Conservation (phyloP, 2,113 vertebrate species). For the Vireo altiloquus region DNA sequence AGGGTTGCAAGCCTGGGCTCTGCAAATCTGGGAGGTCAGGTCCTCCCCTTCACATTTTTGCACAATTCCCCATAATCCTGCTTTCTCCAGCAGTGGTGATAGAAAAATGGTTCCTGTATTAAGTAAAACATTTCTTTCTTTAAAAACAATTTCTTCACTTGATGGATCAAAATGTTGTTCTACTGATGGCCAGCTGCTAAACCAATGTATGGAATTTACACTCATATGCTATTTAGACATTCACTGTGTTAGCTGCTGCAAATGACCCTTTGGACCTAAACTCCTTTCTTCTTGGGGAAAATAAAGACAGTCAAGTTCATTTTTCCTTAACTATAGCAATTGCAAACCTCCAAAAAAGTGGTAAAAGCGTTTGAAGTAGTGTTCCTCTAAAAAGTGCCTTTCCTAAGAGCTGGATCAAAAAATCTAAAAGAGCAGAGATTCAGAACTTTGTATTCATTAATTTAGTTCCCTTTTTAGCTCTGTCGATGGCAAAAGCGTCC, state of each 20-base stretch:
- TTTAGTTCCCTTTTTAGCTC: not conserved
- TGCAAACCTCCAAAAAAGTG: not conserved
- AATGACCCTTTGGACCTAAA: not conserved
- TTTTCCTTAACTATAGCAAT: not conserved
- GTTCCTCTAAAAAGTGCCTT: not conserved
- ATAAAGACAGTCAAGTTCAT: not conserved
- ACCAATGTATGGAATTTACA: not conserved
- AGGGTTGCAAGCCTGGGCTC: not conserved
- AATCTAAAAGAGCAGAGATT: not conserved
- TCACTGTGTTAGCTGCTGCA: not conserved
- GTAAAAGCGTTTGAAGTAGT: not conserved
- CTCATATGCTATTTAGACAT: not conserved
- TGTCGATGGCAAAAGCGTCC: not conserved
- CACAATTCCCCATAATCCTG: not conserved
- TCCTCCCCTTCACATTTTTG: not conserved
- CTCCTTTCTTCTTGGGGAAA: not conserved
- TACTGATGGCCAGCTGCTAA: not conserved
- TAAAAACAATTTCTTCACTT: not conserved
- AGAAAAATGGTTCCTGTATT: not conserved
- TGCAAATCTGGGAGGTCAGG: not conserved
- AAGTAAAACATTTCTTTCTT: not conserved
- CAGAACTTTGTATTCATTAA: not conserved
- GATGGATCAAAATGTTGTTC: not conserved
- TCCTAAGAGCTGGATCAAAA: not conserved
- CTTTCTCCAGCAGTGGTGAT: not conserved